phyloP scores from a whole-genome alignment of 2,888 invertebrate species.

The Netelia inedita region DNA sequence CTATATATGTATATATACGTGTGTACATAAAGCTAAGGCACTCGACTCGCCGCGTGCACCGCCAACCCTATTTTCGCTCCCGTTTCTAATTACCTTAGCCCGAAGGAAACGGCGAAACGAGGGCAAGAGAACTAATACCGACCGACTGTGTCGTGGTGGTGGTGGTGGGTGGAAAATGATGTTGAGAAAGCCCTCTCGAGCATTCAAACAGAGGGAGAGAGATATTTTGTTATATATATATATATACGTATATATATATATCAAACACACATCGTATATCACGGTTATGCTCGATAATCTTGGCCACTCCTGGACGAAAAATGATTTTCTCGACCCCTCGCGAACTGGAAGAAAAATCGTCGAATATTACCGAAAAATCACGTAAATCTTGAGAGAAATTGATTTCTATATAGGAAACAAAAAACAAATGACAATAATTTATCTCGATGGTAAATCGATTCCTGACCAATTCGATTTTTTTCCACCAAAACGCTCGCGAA shows the following conservation, averaged over 20 bases:
- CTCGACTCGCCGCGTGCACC: slow-evolving; percentile 63
- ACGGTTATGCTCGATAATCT: slow-evolving; percentile 33
- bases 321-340: slow-evolving; percentile 21
- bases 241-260: background rate
- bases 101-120: slow-evolving; percentile 66
- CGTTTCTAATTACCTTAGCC: slow-evolving; percentile 71
- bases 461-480: no score
- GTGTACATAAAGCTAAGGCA: slow-evolving; percentile 23
- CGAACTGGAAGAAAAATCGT: background rate
- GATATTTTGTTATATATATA: background rate
- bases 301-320: slow-evolving; percentile 21
- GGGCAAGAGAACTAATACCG: slow-evolving; percentile 63
- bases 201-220: slow-evolving; percentile 20
- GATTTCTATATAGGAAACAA: background rate
- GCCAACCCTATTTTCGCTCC: slow-evolving; percentile 66
- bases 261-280: background rate
- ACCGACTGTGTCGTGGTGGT: slow-evolving; percentile 15
- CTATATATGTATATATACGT: slow-evolving; percentile 6
- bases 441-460: background rate
- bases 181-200: slow-evolving; percentile 47
- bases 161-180: slow-evolving; percentile 56
- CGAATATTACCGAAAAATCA: slow-evolving; percentile 2
- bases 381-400: slow-evolving; percentile 5
- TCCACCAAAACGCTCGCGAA: no score
- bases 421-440: slow-evolving; percentile 20